A percentile compares a stretch with the other conserved stretches of the same genome.
Evolutionary conservation across 2,113 vertebrate species (phyloP).

Genomic region (Typhlomys cinereus): DNA sequence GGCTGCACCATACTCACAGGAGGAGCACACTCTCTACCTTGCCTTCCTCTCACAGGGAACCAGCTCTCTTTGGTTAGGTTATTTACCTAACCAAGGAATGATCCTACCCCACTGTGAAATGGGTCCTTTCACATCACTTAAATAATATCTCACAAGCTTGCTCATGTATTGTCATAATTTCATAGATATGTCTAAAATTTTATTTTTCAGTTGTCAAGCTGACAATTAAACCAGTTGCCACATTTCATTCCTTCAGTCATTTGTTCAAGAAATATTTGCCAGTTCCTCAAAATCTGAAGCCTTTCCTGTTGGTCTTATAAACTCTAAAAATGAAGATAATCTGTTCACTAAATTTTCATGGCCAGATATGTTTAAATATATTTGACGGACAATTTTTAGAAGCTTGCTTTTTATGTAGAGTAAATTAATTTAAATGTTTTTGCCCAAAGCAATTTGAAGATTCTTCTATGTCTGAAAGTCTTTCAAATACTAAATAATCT

Average conservation of each 20-base stretch:
- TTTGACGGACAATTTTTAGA: neutral
- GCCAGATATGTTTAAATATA: neutral
- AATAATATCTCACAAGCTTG: too few species aligned
- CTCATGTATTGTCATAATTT: too few species aligned
- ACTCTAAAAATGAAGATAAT: neutral
- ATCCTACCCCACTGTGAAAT: too few species aligned
- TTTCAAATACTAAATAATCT: neutral
- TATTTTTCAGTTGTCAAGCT: too few species aligned
- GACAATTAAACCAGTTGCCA: too few species aligned
- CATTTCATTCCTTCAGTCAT: neutral
- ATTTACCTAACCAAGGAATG: too few species aligned
- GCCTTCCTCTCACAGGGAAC: too few species aligned
- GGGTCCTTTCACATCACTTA: too few species aligned
- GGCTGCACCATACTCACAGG: too few species aligned
- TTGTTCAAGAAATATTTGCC: neutral
- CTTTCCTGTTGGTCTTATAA: neutral
- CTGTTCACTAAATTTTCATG: neutral
- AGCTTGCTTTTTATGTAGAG: neutral
- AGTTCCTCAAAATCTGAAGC: neutral
- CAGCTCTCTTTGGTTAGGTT: too few species aligned
- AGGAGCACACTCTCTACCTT: too few species aligned
- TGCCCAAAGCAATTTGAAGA: neutral
- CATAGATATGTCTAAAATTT: too few species aligned
- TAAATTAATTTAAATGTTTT: conserved; percentile 4
- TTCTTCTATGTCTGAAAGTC: neutral